phyloP scores from a whole-genome alignment of 2,113 vertebrate genomes.

The Ariopsis seemanni region DNA sequence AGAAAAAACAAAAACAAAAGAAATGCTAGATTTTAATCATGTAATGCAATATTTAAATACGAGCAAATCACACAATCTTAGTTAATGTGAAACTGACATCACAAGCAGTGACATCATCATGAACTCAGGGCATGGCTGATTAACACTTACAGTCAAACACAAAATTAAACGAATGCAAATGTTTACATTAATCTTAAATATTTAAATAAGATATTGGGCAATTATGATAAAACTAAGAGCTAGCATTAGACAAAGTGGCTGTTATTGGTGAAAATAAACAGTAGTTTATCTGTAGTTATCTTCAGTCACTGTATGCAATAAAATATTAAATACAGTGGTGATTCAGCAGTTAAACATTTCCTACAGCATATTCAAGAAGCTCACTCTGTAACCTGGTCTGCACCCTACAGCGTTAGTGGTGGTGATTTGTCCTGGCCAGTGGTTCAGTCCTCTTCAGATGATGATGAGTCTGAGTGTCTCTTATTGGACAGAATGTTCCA shows the following conservation, averaged over 20 bases:
- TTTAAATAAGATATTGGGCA: too few species aligned
- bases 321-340: neutral
- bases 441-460: slow-evolving; percentile 7
- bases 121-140: neutral
- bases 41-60: too few species aligned
- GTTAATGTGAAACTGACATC: too few species aligned
- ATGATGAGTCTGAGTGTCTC: neutral
- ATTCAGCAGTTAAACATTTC: neutral
- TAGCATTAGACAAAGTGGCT: too few species aligned
- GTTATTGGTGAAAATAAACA: neutral
- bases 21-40: too few species aligned
- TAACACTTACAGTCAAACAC: neutral
- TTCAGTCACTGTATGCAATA: neutral
- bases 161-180: neutral
- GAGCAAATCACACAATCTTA: too few species aligned
- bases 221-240: too few species aligned
- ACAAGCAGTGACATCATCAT: too few species aligned
- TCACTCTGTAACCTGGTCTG: neutral
- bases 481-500: neutral
- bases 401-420: neutral
- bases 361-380: neutral
- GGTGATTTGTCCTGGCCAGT: neutral
- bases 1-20: too few species aligned
- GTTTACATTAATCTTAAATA: neutral
- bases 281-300: neutral